These are phyloP conservation scores for Mesembrinibis cayennensis DNA, from an alignment of 2,113 vertebrate species.

Conservation along the genomic window DNA sequence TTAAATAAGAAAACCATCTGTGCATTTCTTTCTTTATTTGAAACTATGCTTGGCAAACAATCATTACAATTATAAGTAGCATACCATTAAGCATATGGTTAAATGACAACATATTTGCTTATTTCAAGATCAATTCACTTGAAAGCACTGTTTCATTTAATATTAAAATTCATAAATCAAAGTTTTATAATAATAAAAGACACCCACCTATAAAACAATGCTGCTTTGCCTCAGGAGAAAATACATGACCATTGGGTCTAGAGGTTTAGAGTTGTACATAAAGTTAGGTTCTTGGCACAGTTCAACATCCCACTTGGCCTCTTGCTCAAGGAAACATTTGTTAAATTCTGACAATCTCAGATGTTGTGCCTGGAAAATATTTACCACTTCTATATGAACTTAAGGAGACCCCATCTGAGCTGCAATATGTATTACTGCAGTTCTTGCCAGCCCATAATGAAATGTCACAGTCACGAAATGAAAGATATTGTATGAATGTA, in stretches of 20 bases:
- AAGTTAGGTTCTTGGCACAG: not conserved
- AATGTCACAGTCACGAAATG: not conserved
- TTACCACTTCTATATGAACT: not conserved
- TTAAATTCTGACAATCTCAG: not conserved
- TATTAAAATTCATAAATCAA: conserved; percentile 25
- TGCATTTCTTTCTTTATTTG: conserved; percentile 40
- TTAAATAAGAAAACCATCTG: conserved; percentile 61
- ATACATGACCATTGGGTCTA: not conserved
- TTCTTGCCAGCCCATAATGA: not conserved
- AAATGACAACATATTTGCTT: conserved; percentile 11
- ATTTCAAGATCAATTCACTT: conserved; percentile 8
- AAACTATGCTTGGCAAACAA: conserved; percentile 12
- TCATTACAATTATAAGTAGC: conserved; percentile 34
- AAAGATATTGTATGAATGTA: not conserved
- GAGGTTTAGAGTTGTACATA: not conserved
- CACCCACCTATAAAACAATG: not conserved
- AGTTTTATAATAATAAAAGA: not conserved
- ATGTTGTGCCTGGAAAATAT: not conserved
- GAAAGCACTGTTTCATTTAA: conserved; percentile 7
- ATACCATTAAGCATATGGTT: conserved; percentile 2
- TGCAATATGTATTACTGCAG: not conserved
- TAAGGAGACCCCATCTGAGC: not conserved
- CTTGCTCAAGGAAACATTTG: not conserved
- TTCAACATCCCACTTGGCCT: conserved; percentile 1
- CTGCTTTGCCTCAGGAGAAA: not conserved